These are phyloP conservation scores for Cyphomyrus plagiostoma DNA, from an alignment of 2,113 vertebrate species.

Conservation along the genomic window DNA sequence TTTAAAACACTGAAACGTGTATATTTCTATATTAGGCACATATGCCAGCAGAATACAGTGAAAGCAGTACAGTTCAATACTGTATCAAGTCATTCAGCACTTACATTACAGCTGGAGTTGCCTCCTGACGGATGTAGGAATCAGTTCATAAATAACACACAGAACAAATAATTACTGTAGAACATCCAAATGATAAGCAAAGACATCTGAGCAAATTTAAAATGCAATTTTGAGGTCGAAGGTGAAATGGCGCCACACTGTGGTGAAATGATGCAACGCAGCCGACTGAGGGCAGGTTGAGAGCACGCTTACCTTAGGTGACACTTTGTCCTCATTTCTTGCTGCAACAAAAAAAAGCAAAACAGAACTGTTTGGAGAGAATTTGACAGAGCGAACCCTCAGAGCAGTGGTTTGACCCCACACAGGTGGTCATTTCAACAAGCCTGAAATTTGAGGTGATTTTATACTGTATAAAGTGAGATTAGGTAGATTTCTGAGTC, in stretches of 20 bases:
- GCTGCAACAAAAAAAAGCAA: neutral
- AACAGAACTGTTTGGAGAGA: neutral
- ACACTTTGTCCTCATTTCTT: neutral
- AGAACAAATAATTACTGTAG: neutral
- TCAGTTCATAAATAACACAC: neutral
- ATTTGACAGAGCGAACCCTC: neutral
- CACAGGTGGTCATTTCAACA: neutral
- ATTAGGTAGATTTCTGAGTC: neutral
- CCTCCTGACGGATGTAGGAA: neutral
- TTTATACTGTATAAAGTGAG: neutral
- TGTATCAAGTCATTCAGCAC: neutral
- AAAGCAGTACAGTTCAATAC: neutral
- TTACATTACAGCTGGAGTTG: neutral
- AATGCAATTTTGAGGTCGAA: neutral
- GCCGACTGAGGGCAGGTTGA: neutral
- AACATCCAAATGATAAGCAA: neutral
- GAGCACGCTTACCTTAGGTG: neutral
- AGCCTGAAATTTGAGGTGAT: neutral
- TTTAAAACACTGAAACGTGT: neutral
- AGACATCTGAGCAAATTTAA: neutral
- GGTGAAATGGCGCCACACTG: slow-evolving; percentile 15
- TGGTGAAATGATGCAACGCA: neutral
- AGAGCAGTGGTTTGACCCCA: neutral
- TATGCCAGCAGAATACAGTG: neutral
- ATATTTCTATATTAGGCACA: neutral